A percentile compares a stretch with the other conserved stretches of the same genome.
These are phyloP conservation scores for Porites cylindrica DNA, from an alignment of 92 coral and sea anemone species.

Conservation along the genomic window DNA sequence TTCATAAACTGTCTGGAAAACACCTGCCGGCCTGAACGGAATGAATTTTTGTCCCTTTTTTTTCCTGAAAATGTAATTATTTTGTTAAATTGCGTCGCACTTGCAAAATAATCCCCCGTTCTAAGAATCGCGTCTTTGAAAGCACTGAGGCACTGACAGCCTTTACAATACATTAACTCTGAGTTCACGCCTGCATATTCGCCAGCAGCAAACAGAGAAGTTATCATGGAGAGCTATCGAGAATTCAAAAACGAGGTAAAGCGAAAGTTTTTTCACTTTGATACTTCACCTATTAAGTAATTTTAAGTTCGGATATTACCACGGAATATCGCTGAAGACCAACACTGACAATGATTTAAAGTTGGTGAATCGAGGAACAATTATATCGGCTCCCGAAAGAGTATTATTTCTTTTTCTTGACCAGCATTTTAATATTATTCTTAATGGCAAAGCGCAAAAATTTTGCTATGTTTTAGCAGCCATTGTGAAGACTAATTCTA, in stretches of 20 bases:
- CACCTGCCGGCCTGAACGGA: conserved; percentile 34
- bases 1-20: conserved; percentile 35
- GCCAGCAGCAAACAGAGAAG: neutral
- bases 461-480: too few species aligned
- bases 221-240: conserved; percentile 27
- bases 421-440: too few species aligned
- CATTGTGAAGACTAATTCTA: too few species aligned
- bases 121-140: neutral
- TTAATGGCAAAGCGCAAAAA: too few species aligned
- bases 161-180: neutral
- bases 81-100: conserved; percentile 32
- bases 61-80: conserved; percentile 40
- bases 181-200: neutral
- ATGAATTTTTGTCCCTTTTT: conserved; percentile 37
- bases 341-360: too few species aligned
- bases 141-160: neutral
- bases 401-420: neutral
- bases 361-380: too few species aligned
- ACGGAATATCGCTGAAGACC: too few species aligned
- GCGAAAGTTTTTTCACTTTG: neutral
- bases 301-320: neutral
- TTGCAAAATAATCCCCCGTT: conserved; percentile 12
- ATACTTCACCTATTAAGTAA: neutral
- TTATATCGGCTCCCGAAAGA: neutral
- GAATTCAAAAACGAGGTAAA: conserved; percentile 45